These are phyloP conservation scores for Chelidonichthys spinosus DNA, from an alignment of 2,797 vertebrate genomes.

Conservation along the genomic window DNA sequence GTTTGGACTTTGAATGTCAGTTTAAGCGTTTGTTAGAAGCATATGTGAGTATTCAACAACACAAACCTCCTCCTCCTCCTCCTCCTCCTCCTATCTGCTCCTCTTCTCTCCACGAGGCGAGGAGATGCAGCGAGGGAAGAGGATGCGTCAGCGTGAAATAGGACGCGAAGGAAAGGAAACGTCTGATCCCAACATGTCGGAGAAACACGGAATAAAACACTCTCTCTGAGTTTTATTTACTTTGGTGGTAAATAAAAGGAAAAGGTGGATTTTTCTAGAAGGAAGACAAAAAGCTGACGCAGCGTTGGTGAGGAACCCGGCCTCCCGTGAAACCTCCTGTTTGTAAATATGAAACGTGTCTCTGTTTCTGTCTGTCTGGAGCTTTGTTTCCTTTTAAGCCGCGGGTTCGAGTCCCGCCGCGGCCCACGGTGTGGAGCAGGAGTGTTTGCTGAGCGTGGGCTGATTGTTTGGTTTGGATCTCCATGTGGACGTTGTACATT, in stretches of 20 bases:
- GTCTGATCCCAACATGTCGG: background rate
- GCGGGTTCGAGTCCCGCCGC: conserved; percentile 52
- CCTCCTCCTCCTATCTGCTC: conserved; percentile 12
- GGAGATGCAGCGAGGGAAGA: conserved; percentile 31
- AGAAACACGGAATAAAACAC: conserved; percentile 54
- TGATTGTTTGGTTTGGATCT: conserved; percentile 66
- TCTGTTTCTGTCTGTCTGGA: conserved; percentile 34
- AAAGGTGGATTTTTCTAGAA: too few relatives aligned
- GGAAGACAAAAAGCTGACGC: too few relatives aligned
- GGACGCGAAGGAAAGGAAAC: conserved; percentile 34
- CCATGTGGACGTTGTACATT: conserved; percentile 53
- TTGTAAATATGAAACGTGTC: conserved; percentile 54
- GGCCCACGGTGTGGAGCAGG: conserved; percentile 44
- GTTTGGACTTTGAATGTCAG: conserved; percentile 5
- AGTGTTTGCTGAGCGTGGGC: conserved; percentile 43
- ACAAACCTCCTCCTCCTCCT: background rate
- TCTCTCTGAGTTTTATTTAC: too few relatives aligned
- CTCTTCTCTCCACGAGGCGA: conserved; percentile 1
- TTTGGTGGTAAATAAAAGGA: too few relatives aligned
- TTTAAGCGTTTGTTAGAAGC: background rate
- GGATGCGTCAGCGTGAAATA: conserved; percentile 56
- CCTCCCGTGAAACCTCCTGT: conserved; percentile 57
- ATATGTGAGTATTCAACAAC: too few relatives aligned
- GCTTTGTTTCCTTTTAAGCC: conserved; percentile 52
- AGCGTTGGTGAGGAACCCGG: too few relatives aligned